phyloP scores from a whole-genome alignment of 2,888 invertebrate genomes.

The Apodemia duryi region DNA sequence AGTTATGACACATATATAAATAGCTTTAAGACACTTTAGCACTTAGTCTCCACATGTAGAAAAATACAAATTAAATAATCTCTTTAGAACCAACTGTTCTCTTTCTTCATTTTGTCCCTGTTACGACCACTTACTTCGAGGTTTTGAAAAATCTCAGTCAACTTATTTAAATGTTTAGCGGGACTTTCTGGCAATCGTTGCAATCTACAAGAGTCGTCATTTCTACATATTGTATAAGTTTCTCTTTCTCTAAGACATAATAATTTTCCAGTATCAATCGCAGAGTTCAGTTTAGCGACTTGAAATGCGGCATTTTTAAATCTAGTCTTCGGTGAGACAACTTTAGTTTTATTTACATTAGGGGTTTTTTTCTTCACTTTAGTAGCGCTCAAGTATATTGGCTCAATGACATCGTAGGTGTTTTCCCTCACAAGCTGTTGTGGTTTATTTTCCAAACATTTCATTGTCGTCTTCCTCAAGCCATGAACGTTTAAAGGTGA shows the following conservation, averaged over 20 bases:
- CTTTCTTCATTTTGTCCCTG: slow-evolving; percentile 65
- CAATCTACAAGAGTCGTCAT: slow-evolving; percentile 47
- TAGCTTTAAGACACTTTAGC: slow-evolving; percentile 42
- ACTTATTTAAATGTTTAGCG: slow-evolving; percentile 53
- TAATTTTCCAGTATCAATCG: slow-evolving; percentile 65
- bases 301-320: slow-evolving; percentile 67
- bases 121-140: slow-evolving; percentile 62
- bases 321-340: slow-evolving; percentile 57
- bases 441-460: slow-evolving; percentile 45
- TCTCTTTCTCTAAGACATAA: slow-evolving; percentile 61
- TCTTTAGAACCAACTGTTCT: slow-evolving; percentile 70
- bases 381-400: slow-evolving; percentile 51
- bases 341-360: slow-evolving; percentile 26
- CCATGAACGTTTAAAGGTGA: slow-evolving; percentile 60
- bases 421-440: slow-evolving; percentile 65
- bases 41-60: slow-evolving; percentile 39
- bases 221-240: slow-evolving; percentile 45
- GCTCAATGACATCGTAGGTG: slow-evolving; percentile 69
- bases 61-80: slow-evolving; percentile 18
- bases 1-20: slow-evolving; percentile 44
- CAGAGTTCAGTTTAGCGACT: slow-evolving; percentile 58
- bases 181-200: slow-evolving; percentile 56
- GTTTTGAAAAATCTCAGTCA: slow-evolving; percentile 67
- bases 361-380: slow-evolving; percentile 40
- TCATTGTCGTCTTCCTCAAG: slow-evolving; percentile 47